Conservation (phyloP, 2,113 vertebrate species). For the Scophthalmus maximus region DNA sequence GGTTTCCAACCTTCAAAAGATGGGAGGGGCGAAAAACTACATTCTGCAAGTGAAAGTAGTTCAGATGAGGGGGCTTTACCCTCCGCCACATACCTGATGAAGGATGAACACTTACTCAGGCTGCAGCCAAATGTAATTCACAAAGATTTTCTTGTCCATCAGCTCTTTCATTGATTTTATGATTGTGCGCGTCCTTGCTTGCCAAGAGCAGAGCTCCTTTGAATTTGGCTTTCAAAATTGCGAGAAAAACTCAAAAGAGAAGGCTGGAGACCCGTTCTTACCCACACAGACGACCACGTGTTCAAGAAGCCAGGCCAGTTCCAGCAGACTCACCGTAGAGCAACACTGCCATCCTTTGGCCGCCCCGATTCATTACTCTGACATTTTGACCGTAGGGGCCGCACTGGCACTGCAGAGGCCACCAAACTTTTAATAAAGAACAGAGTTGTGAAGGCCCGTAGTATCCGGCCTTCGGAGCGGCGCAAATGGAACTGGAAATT, state of each 20-base stretch:
- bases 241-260: conserved; percentile 33
- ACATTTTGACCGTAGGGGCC: no score
- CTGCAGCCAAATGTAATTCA: conserved; percentile 47
- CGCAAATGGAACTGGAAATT: conserved; percentile 52
- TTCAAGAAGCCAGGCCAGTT: no score
- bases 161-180: conserved; percentile 63
- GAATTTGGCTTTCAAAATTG: conserved; percentile 54
- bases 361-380: neutral
- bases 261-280: neutral
- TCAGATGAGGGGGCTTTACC: conserved; percentile 21
- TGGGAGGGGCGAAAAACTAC: neutral
- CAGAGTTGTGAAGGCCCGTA: conserved; percentile 25
- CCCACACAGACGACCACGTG: neutral
- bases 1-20: conserved; percentile 15
- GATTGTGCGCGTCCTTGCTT: conserved; percentile 65
- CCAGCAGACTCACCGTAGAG: conserved; percentile 29
- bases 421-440: conserved; percentile 45
- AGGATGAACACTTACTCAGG: conserved; percentile 45
- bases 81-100: conserved; percentile 43
- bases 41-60: conserved; percentile 22
- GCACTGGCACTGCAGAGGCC: conserved; percentile 39
- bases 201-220: conserved; percentile 52
- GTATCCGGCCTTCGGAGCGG: conserved; percentile 28
- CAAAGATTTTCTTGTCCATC: conserved; percentile 58
- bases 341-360: conserved; percentile 81